Base-by-base conservation (phyloP, 1,140 invertebrate genomes). In the Trachymyrmex septentrionalis region DNA sequence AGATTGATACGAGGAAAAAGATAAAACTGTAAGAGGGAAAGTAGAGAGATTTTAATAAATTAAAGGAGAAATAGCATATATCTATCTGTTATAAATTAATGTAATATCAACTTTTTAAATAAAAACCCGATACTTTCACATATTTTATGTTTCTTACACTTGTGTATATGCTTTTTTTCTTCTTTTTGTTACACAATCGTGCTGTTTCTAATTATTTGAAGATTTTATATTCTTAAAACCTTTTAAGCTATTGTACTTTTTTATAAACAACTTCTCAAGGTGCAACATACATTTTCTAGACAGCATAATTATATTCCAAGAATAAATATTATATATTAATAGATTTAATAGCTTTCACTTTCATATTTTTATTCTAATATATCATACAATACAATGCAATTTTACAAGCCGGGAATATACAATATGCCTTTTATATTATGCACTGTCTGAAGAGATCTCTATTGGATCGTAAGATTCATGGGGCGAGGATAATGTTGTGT, bases 381-480 rank as follows among this genome's bases (percentile, higher is more conserved):
- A 10, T 12, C 12, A 10, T 55, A 34, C 19, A 30, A 44, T 71
- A 34, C 24, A 48, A 44, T 71, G 38, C 24, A 24, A 14, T 73
- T 82, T 72, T 57, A 16, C 76, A 72, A 81, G 24, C 53, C 7
- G 14, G 19, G 27, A 72, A 14, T 14, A n/a, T 57, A n/a, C n/a
- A 72, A 14, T 14, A n/a, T 57, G 9, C 16, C 59, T 53, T 77
- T 66, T 50, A 85, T 44, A 34, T 73, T 9, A 14, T 50, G 2
- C 38, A 19, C 27, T 66, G 24, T 44, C n/a, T 30, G 7, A 73
- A 24, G 53, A 64, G 50, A 53, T 82, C 61, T 48, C 30, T 53
- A 66, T 67, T 67, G 59, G 59, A 82, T 27, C 57, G 48, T 73
- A 75, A 50, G 53, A 64, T 27, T 34, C 38, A 80, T n/a, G 55